These are phyloP conservation scores for Calliopsis andreniformis DNA, from an alignment of 1,140 invertebrate species.

Conservation along the genomic window DNA sequence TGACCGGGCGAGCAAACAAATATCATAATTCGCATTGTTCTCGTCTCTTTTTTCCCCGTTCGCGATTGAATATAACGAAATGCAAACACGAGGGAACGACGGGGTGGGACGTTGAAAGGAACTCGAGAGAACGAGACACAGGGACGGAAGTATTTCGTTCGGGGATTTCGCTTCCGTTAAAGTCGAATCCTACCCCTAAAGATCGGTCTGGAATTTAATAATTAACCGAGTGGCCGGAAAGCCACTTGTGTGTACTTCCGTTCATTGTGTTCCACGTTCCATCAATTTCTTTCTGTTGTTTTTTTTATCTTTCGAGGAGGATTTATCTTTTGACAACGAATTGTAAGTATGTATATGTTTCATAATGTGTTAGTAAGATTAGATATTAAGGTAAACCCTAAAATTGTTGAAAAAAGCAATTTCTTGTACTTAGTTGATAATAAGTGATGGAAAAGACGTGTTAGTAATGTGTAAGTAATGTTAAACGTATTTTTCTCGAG, in stretches of 20 bases:
- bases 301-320: background rate
- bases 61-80: slow-evolving; percentile 81
- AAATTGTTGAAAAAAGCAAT: no score
- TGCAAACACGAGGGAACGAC: slow-evolving; percentile 77
- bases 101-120: slow-evolving; percentile 68
- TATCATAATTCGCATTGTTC: slow-evolving; percentile 81
- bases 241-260: slow-evolving; percentile 36
- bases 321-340: no score
- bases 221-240: slow-evolving; percentile 37
- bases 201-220: slow-evolving; percentile 51
- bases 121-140: background rate
- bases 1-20: slow-evolving; percentile 77
- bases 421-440: no score
- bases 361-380: no score
- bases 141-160: slow-evolving; percentile 25
- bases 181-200: slow-evolving; percentile 38
- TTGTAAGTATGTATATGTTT: no score
- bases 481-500: no score
- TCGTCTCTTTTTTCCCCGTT: slow-evolving; percentile 72
- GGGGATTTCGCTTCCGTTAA: slow-evolving; percentile 16
- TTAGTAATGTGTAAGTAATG: no score
- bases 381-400: no score
- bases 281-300: background rate
- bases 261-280: background rate
- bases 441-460: no score